Evolutionary conservation across 35 echinoderm and acorn worm species (phyloP), one percentile per base, ranked within the genome.

Genomic region (Ophioderma brevispina): DNA sequence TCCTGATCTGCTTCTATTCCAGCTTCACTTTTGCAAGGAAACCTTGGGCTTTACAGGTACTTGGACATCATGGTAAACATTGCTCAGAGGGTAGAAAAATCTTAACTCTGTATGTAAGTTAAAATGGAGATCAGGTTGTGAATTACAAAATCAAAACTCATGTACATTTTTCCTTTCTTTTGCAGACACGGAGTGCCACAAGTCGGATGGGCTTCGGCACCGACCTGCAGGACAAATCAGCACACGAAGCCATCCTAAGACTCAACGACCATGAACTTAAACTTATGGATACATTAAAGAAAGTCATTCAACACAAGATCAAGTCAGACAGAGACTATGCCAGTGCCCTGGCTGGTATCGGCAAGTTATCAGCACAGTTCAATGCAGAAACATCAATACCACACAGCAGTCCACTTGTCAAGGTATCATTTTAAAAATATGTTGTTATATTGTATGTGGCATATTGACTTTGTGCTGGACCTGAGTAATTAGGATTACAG

Each of bases 321-420:
- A 95, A 87, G 38, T 91, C 90, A 15, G 96, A 98, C 90, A 86
- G 80, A 32, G 96, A 98, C 21, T 98, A 98, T 64, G 93, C 96
- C 39, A 88, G 82, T 35, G 94, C 96, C 11, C 85, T 98, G 31
- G 33, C 50, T 23, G 82, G 87, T 1, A 90, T 98, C 13, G 75
- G 87, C 42, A 76, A 70, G 31, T 64, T 91, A 43, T 90, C 96
- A 21, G 64, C 56, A 31, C 89, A 87, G 77, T 95, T 98, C 76
- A 94, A 98, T 14, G 87, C 91, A 17, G 94, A 96, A 56, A 63
- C 87, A 13, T 80, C 64, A 33, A 64, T 92, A 32, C 37, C 76
- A 40, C 85, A 87, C 79, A 87, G 79, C 37, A 87, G 84, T 33
- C 52, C 39, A 63, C 46, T 87, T 6, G 31, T 87, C 25, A 92